A percentile compares a stretch with the other conserved stretches of the same genome.
Evolutionary conservation across 37 sponge, comb jelly and placozoan species (phyloP).

Genomic region (Diacarnus erythraeanus): DNA sequence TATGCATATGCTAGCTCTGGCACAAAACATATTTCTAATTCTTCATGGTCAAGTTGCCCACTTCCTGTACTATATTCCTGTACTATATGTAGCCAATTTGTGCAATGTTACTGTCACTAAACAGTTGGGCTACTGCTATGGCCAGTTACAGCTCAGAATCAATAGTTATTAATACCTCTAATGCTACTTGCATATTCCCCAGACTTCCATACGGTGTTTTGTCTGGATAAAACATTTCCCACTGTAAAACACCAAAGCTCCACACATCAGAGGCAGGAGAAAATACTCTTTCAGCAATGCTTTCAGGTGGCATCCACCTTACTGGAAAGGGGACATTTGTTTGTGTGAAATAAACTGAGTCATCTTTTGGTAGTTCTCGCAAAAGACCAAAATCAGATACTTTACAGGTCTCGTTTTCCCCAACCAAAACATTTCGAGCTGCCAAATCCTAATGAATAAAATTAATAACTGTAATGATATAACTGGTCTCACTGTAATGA

Average conservation of each 20-base stretch:
- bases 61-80: too few relatives aligned
- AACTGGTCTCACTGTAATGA: neutral
- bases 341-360: conserved; percentile 27
- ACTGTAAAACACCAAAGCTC: conserved; percentile 70
- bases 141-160: too few relatives aligned
- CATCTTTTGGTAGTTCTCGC: conserved; percentile 56
- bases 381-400: conserved; percentile 87
- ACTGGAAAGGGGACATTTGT: conserved; percentile 42
- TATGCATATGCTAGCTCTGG: too few relatives aligned
- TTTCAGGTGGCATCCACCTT: conserved; percentile 77
- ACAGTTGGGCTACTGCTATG: too few relatives aligned
- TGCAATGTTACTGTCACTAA: too few relatives aligned
- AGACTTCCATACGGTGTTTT: conserved; percentile 24
- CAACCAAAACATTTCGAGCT: conserved; percentile 79
- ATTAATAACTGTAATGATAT: neutral
- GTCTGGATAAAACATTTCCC: conserved; percentile 71
- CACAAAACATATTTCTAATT: too few relatives aligned
- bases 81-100: too few relatives aligned
- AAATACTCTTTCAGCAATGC: conserved; percentile 35
- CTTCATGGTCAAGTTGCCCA: too few relatives aligned
- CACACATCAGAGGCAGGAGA: conserved; percentile 77
- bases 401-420: conserved; percentile 72
- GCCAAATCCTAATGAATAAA: conserved; percentile 71
- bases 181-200: conserved; percentile 35
- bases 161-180: too few relatives aligned